A percentile compares a stretch with the other conserved stretches of the same genome.
Conservation (phyloP, 1,140 invertebrate genomes). For the Anagrus nilaparvatae region DNA sequence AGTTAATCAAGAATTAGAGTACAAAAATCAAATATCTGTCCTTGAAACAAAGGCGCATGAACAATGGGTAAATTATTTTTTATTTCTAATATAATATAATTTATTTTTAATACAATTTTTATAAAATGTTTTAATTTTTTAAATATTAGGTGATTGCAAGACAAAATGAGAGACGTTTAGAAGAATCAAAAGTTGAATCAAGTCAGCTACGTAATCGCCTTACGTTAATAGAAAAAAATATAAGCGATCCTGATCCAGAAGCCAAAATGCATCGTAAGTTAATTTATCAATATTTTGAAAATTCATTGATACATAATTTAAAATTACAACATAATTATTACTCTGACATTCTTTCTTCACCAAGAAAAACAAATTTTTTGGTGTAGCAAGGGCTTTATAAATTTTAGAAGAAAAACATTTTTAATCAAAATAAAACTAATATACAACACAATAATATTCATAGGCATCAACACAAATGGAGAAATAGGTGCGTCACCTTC, state of each 20-base stretch:
- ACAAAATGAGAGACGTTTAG: conserved; percentile 62
- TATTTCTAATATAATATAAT: background rate
- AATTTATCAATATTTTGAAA: no score
- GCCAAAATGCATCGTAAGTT: conserved; percentile 40
- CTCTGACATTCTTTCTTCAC: background rate
- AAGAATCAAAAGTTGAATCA: conserved; percentile 65
- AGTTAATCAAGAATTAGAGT: conserved; percentile 64
- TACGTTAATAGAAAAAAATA: conserved; percentile 48
- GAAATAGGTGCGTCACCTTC: conserved; percentile 38
- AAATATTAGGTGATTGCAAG: conserved; percentile 49
- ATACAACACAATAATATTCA: conserved; percentile 25
- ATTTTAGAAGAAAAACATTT: conserved; percentile 3
- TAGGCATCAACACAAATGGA: conserved; percentile 40
- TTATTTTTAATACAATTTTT: conserved; percentile 3
- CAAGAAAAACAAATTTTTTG: background rate
- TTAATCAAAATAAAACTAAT: background rate
- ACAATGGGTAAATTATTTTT: conserved; percentile 50
- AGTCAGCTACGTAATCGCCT: conserved; percentile 61
- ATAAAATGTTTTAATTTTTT: conserved; percentile 3
- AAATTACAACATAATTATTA: conserved; percentile 23
- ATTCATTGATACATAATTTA: no score
- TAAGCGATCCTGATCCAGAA: conserved; percentile 36
- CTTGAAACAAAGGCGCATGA: conserved; percentile 68
- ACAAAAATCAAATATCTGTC: conserved; percentile 61
- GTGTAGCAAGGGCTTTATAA: no score